Percentiles rank a stretch among this genome's conserved stretches.
phyloP scores from a whole-genome alignment of 2,888 invertebrate genomes.

The Cactoblastis cactorum region DNA sequence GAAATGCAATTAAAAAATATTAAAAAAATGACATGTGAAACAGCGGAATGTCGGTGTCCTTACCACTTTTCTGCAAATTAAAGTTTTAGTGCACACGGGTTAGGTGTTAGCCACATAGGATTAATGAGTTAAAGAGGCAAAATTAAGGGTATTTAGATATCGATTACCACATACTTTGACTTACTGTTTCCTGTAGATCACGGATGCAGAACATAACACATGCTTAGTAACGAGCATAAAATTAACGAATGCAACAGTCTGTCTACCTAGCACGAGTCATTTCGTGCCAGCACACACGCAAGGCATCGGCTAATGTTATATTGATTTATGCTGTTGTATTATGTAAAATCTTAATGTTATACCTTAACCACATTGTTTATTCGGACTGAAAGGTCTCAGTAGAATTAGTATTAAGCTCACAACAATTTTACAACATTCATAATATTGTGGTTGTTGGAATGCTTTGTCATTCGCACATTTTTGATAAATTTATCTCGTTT shows the following conservation, averaged over 20 bases:
- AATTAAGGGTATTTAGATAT: slow-evolving; percentile 49
- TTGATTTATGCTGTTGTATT: neutral
- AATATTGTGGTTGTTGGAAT: too few species aligned
- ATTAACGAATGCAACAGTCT: slow-evolving; percentile 47
- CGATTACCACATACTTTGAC: slow-evolving; percentile 77
- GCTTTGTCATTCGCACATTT: too few species aligned
- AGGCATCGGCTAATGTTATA: slow-evolving; percentile 45
- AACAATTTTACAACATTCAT: too few species aligned
- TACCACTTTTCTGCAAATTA: slow-evolving; percentile 50
- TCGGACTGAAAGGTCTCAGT: too few species aligned
- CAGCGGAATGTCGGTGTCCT: slow-evolving; percentile 33
- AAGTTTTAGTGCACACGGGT: slow-evolving; percentile 56
- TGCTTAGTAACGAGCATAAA: slow-evolving; percentile 68
- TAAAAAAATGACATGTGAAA: slow-evolving; percentile 33
- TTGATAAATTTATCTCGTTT: neutral
- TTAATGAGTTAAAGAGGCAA: slow-evolving; percentile 64
- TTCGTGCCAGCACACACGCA: slow-evolving; percentile 59
- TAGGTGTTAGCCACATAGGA: slow-evolving; percentile 72
- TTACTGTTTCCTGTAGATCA: slow-evolving; percentile 88
- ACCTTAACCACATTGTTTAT: neutral
- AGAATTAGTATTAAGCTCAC: too few species aligned
- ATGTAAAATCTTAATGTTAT: neutral
- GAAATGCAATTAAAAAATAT: slow-evolving; percentile 27
- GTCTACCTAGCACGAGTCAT: slow-evolving; percentile 28
- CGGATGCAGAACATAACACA: slow-evolving; percentile 79